Evolutionary conservation across 2,113 vertebrate genomes (phyloP).

Genomic region (Podocnemis expansa): DNA sequence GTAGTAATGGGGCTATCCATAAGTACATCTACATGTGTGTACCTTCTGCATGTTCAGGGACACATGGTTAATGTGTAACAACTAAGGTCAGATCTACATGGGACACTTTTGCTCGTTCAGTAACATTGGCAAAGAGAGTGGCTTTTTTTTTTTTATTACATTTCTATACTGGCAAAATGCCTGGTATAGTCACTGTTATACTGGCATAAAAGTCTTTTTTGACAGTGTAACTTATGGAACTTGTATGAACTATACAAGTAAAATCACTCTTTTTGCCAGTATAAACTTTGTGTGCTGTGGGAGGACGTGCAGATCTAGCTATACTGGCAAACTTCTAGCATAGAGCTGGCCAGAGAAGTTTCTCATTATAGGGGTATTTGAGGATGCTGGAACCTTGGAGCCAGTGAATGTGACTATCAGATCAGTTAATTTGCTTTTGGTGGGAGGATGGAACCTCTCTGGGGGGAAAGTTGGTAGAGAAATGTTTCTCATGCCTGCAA

Average conservation of each 20-base stretch:
- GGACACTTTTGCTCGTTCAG: background rate
- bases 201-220: background rate
- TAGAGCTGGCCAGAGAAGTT: background rate
- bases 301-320: background rate
- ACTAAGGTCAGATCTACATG: background rate
- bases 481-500: constrained; percentile 1
- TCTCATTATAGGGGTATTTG: background rate
- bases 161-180: background rate
- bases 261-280: background rate
- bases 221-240: background rate
- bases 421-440: background rate
- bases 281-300: background rate
- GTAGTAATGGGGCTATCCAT: background rate
- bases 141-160: background rate
- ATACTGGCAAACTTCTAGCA: no score
- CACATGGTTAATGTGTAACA: background rate
- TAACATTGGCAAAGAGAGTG: background rate
- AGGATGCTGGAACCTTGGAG: background rate
- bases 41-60: background rate
- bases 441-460: background rate
- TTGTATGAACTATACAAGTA: background rate
- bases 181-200: background rate
- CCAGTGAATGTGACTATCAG: background rate
- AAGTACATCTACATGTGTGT: background rate
- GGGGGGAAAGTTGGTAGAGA: background rate